These are phyloP conservation scores for Euplagia quadripunctaria DNA, from an alignment of 2,888 invertebrate genomes.

Conservation along the genomic window DNA sequence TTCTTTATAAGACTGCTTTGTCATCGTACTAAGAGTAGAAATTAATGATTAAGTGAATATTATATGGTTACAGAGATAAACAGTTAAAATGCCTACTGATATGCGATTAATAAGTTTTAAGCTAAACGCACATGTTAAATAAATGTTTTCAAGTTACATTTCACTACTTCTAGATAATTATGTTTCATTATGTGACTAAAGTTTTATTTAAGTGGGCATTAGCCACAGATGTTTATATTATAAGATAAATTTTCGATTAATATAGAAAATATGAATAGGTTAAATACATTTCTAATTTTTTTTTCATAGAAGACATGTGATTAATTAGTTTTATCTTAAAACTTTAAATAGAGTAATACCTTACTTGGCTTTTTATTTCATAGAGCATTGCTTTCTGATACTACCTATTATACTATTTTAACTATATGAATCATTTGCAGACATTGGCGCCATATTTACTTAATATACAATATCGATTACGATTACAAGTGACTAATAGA, in stretches of 20 bases:
- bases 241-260: not conserved
- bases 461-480: not conserved
- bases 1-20: no score
- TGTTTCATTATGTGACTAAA: not conserved
- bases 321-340: constrained; percentile 7
- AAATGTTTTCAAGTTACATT: not conserved
- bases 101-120: not conserved
- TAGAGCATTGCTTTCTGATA: constrained; percentile 5
- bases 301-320: constrained; percentile 6
- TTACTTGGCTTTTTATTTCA: not conserved
- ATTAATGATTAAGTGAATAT: not conserved
- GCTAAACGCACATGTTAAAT: not conserved
- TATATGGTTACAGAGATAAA: not conserved
- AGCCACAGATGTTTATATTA: not conserved
- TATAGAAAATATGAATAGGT: not conserved
- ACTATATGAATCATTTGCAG: not conserved
- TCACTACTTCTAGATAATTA: not conserved
- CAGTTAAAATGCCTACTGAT: not conserved
- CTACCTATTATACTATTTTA: not conserved
- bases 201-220: no score
- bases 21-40: not conserved
- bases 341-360: not conserved
- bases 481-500: not conserved
- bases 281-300: not conserved
- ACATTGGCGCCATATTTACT: not conserved